Evolutionary conservation across 2,113 vertebrate genomes (phyloP), one percentile per base, ranked within the genome.

Genomic region (Guaruba guarouba): DNA sequence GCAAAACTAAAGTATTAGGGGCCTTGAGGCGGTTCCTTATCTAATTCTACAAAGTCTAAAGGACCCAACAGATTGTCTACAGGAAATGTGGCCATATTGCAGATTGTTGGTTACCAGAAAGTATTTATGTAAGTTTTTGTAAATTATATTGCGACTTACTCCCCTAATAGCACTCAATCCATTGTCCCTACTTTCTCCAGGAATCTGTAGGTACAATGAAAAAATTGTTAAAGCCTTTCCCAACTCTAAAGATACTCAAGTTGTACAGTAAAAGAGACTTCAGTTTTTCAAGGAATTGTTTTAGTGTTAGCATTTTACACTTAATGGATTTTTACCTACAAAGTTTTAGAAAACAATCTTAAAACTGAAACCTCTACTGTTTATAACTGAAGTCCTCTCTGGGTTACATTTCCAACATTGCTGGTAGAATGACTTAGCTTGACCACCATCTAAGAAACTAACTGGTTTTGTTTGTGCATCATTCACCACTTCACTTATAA

Each of bases 1-100:
- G 17, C 24, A 91, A 64, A 94, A 51, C 35, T 55, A 55, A 79
- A 85, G 44, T 28, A 57, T 5, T 27, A 46, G 37, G 29, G 86
- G 17, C 70, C 43, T 59, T 73, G 33, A 76, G 35, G 59, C 24
- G 52, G 54, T 12, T 74, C 20, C 63, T 64, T 75, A 67, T 51
- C 44, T 35, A 88, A 59, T 67, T 67, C 64, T 78, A 23, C 33
- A 16, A 77, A 63, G 61, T 48, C 39, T 81, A 46, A 61, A 74
- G 10, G 31, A 44, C n/a, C 8, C 3, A 9, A 54, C 1, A 62
- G 28, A 41, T 6, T 12, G 1, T 6, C 24, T 35, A 11, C 15
- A 61, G 57, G 51, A 89, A 86, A 78, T 7, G 9, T 48, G 27
- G 20, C 28, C 13, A 19, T 41, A 44, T 49, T 54, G 89, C 11